Percentiles rank a stretch among this genome's conserved stretches.
Conservation (phyloP, 2,888 invertebrate genomes). For the Hedychridium roseum region DNA sequence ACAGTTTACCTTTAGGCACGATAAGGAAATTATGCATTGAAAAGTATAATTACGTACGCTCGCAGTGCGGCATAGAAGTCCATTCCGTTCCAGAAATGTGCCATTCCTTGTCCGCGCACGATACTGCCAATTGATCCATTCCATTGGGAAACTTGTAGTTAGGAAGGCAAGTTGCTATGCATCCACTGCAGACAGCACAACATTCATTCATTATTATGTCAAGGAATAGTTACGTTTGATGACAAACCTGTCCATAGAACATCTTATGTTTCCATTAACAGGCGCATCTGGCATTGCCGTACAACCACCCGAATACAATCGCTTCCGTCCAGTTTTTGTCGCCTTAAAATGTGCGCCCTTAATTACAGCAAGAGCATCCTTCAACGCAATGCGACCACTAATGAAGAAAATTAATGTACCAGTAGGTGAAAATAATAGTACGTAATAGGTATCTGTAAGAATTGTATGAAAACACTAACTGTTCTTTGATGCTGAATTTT, state of each 20-base stretch:
- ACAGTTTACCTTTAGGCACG: background rate
- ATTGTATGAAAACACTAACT: no score
- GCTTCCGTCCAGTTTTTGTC: slow-evolving; percentile 10
- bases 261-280: slow-evolving; percentile 43
- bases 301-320: slow-evolving; percentile 34
- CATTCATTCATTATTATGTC: no score
- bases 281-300: slow-evolving; percentile 28
- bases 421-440: no score
- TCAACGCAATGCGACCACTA: no score
- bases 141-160: slow-evolving; percentile 69
- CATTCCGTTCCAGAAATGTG: slow-evolving; percentile 63
- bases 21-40: slow-evolving; percentile 5
- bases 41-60: slow-evolving; percentile 65
- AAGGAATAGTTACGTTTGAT: background rate
- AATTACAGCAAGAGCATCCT: no score
- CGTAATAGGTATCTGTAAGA: no score
- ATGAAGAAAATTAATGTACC: no score
- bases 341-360: no score
- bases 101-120: slow-evolving; percentile 67
- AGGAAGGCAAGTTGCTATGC: slow-evolving; percentile 65
- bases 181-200: slow-evolving; percentile 65
- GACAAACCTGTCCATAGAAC: slow-evolving; percentile 41
- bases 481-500: no score
- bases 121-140: slow-evolving; percentile 62
- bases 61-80: slow-evolving; percentile 69